Evolutionary conservation across 1,140 invertebrate species (phyloP).

Genomic region (Trichogramma pretiosum): DNA sequence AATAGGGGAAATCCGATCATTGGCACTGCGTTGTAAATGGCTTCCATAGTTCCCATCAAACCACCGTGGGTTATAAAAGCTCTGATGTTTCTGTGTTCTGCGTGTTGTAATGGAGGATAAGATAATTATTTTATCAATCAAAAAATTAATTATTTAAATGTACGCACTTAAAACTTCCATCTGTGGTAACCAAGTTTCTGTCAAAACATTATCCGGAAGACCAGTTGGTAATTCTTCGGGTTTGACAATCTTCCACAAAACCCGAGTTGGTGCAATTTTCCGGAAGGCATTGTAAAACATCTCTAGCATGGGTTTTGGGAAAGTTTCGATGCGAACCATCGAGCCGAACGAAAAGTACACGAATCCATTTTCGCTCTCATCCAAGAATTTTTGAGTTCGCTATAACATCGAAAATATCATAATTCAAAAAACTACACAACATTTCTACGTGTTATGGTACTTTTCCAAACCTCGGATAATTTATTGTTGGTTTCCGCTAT

Average conservation of each 20-base stretch:
- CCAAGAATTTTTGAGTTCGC: constrained; percentile 57
- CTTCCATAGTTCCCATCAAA: constrained; percentile 60
- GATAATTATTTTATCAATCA: not conserved
- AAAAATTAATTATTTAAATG: not conserved
- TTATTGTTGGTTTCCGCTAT: constrained; percentile 21
- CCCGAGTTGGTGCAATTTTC: constrained; percentile 28
- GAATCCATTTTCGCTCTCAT: constrained; percentile 57
- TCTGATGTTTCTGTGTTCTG: constrained; percentile 58
- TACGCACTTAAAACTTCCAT: constrained; percentile 39
- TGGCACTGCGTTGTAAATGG: constrained; percentile 62
- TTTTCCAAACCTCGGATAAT: not conserved
- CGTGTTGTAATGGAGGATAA: constrained; percentile 15
- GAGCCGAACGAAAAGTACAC: constrained; percentile 67
- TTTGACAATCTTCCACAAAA: constrained; percentile 28
- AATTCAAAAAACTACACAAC: not conserved
- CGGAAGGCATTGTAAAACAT: constrained; percentile 27
- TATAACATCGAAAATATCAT: too few relatives aligned
- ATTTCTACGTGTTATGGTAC: not conserved
- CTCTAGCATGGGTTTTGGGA: constrained; percentile 25
- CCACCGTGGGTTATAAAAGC: constrained; percentile 64
- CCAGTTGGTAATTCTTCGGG: constrained; percentile 30
- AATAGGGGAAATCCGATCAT: constrained; percentile 59
- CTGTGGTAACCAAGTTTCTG: constrained; percentile 57
- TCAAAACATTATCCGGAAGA: constrained; percentile 52
- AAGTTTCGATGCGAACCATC: constrained; percentile 54